Percentiles rank a stretch among this genome's conserved stretches.
Evolutionary conservation across 1,140 invertebrate genomes (phyloP).

Genomic region (Ooceraea biroi): DNA sequence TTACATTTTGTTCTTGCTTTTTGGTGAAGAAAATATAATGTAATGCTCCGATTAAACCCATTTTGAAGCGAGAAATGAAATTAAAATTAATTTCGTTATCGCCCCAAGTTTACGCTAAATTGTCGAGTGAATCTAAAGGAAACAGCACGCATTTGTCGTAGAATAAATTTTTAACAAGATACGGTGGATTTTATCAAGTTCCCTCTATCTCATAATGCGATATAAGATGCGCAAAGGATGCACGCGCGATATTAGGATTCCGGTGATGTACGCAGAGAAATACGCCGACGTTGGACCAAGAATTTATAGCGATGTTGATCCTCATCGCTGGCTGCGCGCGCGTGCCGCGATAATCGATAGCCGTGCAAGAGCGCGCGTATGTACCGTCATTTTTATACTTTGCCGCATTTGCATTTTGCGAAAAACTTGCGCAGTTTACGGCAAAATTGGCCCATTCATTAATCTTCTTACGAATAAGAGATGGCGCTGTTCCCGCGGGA

Average conservation of each 20-base stretch:
- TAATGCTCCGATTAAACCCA: background rate
- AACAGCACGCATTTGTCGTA: background rate
- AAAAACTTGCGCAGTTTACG: conserved; percentile 16
- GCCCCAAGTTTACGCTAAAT: background rate
- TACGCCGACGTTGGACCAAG: conserved; percentile 27
- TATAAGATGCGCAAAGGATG: conserved; percentile 50
- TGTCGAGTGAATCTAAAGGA: conserved; percentile 1
- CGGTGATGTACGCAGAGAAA: conserved; percentile 46
- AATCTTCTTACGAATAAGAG: conserved; percentile 45
- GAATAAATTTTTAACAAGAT: conserved; percentile 16
- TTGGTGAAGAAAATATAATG: too few species aligned
- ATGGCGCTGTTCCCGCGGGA: conserved; percentile 27
- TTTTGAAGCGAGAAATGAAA: background rate
- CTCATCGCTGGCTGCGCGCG: conserved; percentile 20
- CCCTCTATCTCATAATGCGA: conserved; percentile 39
- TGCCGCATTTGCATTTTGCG: conserved; percentile 13
- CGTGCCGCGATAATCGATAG: conserved; percentile 36
- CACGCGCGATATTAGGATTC: conserved; percentile 52
- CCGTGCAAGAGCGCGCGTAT: background rate
- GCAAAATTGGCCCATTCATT: conserved; percentile 40
- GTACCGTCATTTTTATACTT: conserved; percentile 6
- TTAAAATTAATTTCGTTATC: background rate
- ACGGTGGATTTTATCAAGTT: conserved; percentile 19
- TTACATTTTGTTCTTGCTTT: too few species aligned
- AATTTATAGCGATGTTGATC: conserved; percentile 55